phyloP scores from a whole-genome alignment of 2,113 vertebrate genomes.

The Scytalopus superciliaris region DNA sequence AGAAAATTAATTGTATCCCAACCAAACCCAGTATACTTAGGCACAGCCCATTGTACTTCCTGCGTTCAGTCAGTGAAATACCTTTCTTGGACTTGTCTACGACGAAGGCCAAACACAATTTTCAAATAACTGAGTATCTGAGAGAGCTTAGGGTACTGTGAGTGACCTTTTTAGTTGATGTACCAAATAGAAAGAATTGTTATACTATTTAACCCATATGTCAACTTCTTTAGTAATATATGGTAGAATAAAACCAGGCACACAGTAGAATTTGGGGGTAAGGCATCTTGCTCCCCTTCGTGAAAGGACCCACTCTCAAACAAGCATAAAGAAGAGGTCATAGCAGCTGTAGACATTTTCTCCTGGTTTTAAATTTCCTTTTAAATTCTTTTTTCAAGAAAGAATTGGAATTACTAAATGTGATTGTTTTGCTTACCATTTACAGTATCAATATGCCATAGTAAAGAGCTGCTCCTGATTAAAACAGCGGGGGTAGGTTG shows the following conservation, averaged over 20 bases:
- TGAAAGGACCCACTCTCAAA: neutral
- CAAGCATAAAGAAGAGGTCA: neutral
- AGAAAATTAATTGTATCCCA: neutral
- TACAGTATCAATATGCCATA: neutral
- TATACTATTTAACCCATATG: neutral
- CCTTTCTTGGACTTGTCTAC: neutral
- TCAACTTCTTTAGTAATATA: neutral
- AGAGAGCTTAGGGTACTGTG: neutral
- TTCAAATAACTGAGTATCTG: neutral
- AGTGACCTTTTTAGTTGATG: neutral
- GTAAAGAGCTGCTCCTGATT: neutral
- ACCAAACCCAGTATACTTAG: neutral
- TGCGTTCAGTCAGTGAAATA: neutral
- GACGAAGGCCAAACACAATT: neutral
- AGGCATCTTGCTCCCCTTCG: neutral
- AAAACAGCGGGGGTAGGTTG: neutral
- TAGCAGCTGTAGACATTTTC: neutral
- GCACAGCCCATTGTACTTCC: neutral
- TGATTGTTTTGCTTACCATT: neutral
- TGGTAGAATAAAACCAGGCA: neutral
- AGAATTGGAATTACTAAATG: neutral
- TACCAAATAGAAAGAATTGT: neutral
- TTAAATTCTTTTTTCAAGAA: neutral
- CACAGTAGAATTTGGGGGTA: neutral
- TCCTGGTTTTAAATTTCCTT: neutral